Base-by-base conservation (phyloP, 2,797 vertebrate species). In the Sebastes diploproa region DNA sequence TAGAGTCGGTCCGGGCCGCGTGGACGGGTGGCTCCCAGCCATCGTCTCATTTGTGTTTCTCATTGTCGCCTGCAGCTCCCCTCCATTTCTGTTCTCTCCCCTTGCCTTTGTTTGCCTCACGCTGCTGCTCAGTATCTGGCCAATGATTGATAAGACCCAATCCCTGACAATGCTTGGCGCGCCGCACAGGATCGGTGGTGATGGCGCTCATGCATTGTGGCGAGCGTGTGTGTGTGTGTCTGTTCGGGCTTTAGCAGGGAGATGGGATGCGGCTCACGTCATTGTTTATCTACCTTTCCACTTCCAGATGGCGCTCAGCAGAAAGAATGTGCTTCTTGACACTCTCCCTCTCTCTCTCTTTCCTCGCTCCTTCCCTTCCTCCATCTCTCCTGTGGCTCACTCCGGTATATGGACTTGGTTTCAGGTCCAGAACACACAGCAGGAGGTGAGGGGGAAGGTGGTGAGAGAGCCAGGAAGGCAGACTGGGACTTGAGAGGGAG, bases 211-310 rank as follows among this genome's bases (percentile, higher is more conserved):
- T 65, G 89, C 82, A 86, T 88, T 92, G 90, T 92, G 90, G 73
- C 18, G 30, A 81, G 79, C 18, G 13, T 25, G 80, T n/a, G 62
- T 64, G 63, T 42, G 62, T 65, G 36, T 42, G 90, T 88, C 76
- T 91, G 77, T 83, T 82, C 73, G 60, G 74, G 85, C 70, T 86
- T 85, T 68, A 72, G 77, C 85, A 90, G 59, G 63, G 83, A 82
- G 85, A 87, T 82, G 93, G 88, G 89, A 91, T 92, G 89, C 78
- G 8, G 84, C 86, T 92, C 80, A 84, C 83, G 81, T 92, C 91
- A 91, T 94, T 95, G 95, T 96, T 95, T 96, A 95, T 95, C 95
- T 95, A 94, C 94, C 95, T 94, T 88, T 92, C 79, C 85, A 89
- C 87, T 94, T 95, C 95, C 95, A 96, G 95, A 96, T 96, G 95